Conservation (phyloP, 2,888 invertebrate species). For the Amphipyra tragopoginis region DNA sequence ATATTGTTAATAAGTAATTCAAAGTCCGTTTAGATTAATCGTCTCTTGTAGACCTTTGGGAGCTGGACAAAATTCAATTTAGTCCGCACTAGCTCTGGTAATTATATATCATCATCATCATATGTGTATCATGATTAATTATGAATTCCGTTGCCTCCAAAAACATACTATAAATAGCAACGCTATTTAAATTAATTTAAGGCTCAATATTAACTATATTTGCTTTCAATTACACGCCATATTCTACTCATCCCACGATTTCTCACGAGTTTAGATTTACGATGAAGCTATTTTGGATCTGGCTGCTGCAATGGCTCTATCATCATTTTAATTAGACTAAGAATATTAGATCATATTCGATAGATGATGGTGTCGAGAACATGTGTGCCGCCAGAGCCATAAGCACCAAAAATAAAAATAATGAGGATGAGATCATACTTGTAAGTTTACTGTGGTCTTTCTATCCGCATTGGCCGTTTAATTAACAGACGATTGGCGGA, state of each 20-base stretch:
- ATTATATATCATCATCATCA: no score
- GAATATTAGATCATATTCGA: conserved; percentile 14
- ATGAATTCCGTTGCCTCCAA: no score
- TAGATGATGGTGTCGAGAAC: conserved; percentile 37
- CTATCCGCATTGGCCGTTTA: conserved; percentile 8
- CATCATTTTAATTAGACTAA: conserved; percentile 40
- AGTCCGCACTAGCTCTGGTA: no score
- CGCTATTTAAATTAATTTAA: no score
- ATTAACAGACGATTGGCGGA: conserved; percentile 12
- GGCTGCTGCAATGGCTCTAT: conserved; percentile 18
- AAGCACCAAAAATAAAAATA: conserved; percentile 80
- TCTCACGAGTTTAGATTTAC: conserved; percentile 10
- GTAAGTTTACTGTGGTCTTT: conserved; percentile 36
- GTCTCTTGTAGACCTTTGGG: conserved; percentile 18
- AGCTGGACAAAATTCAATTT: no score
- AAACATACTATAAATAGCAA: no score
- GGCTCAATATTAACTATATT: no score
- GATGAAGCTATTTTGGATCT: conserved; percentile 8
- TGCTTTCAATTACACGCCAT: no score
- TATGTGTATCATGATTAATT: no score
- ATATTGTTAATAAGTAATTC: conserved; percentile 28
- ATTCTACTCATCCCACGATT: background rate
- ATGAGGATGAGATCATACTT: conserved; percentile 81
- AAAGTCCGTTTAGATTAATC: conserved; percentile 12
- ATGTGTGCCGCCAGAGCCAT: conserved; percentile 53